These are phyloP conservation scores for Pogonocichla stellata DNA, from an alignment of 2,113 vertebrate genomes.

Conservation along the genomic window DNA sequence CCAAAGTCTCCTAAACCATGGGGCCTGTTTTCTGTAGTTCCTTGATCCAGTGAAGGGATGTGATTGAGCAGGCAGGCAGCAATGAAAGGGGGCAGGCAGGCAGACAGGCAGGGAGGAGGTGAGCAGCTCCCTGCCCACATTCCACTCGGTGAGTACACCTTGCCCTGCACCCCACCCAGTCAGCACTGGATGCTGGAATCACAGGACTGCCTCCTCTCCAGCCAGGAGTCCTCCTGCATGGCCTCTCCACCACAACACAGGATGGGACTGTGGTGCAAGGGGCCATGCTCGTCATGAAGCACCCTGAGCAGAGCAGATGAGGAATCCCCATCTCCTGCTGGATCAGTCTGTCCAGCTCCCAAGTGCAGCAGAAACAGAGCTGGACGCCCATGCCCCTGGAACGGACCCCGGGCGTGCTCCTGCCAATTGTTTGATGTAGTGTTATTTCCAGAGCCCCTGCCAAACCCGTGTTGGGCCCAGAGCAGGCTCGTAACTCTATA, in stretches of 20 bases:
- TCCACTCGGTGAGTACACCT: background rate
- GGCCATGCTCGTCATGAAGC: fast-evolving
- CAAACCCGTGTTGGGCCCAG: slow-evolving; percentile 50
- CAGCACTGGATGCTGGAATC: background rate
- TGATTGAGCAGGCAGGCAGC: background rate
- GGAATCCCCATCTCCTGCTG: background rate
- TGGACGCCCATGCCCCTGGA: slow-evolving; percentile 60
- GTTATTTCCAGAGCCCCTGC: slow-evolving; percentile 69
- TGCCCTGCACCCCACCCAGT: background rate
- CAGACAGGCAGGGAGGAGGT: background rate
- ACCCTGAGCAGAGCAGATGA: background rate
- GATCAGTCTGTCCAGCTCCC: background rate
- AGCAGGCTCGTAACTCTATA: slow-evolving; percentile 43
- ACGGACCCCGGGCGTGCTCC: background rate
- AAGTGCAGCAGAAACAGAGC: slow-evolving; percentile 15
- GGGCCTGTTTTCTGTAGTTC: background rate
- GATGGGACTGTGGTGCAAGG: fast-evolving
- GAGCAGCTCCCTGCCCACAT: background rate
- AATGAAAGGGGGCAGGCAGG: background rate
- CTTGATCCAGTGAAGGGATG: background rate
- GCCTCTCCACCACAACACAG: fast-evolving
- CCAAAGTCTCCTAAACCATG: background rate
- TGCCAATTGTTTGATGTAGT: slow-evolving; percentile 75
- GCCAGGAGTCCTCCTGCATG: background rate
- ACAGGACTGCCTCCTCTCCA: fast-evolving